Conservation (phyloP, 2,113 vertebrate species). For the Isichthys henryi region DNA sequence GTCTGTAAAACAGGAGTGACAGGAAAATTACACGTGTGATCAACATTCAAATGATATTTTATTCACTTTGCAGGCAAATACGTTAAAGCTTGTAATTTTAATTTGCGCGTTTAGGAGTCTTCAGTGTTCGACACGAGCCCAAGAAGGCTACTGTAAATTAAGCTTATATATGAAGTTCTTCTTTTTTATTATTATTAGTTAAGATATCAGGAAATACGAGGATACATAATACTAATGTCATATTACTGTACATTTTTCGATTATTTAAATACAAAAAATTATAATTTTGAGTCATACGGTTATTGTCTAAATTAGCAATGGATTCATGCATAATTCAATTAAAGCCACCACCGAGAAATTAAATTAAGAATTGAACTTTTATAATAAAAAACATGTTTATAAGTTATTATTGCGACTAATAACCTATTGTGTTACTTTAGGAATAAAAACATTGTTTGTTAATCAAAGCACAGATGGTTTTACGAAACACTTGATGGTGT, state of each 20-base stretch:
- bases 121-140: not conserved
- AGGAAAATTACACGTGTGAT: not conserved
- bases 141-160: not conserved
- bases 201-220: not conserved
- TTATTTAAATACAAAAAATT: not conserved
- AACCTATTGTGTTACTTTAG: not conserved
- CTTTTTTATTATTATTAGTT: not conserved
- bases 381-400: not conserved
- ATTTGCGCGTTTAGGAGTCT: not conserved
- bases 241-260: not conserved
- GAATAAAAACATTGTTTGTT: not conserved
- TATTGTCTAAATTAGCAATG: not conserved
- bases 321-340: not conserved
- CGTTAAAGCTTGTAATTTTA: not conserved
- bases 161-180: not conserved
- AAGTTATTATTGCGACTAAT: not conserved
- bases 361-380: not conserved
- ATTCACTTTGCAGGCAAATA: not conserved
- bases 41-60: not conserved
- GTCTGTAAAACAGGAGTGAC: conserved; percentile 57
- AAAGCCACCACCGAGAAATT: not conserved
- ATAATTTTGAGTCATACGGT: not conserved
- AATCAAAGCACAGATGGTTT: not conserved
- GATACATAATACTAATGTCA: not conserved
- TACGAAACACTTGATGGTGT: not conserved